Conservation (phyloP, 1,140 invertebrate species). For the Coenobita brevimanus region DNA sequence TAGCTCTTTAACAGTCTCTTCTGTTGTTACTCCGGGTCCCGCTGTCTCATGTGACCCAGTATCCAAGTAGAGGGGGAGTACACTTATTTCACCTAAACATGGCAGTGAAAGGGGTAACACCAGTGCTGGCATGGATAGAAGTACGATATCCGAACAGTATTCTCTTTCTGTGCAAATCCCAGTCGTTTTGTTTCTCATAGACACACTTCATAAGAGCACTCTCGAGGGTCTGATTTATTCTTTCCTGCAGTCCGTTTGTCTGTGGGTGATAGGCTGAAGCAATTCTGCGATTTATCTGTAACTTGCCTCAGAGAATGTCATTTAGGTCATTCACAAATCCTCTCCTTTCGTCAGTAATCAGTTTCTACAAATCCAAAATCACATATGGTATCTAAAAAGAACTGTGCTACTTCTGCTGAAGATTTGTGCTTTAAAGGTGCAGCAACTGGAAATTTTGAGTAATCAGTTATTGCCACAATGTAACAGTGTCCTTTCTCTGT, state of each 20-base stretch:
- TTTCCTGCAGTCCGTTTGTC: slow-evolving; percentile 27
- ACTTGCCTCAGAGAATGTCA: slow-evolving; percentile 15
- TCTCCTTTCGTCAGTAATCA: no score
- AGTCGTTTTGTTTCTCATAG: slow-evolving; percentile 8
- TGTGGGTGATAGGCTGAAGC: slow-evolving; percentile 26
- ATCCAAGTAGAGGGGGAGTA: slow-evolving; percentile 20
- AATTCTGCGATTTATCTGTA: slow-evolving; percentile 33
- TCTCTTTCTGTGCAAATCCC: slow-evolving; percentile 36
- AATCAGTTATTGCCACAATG: no score
- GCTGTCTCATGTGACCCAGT: neutral
- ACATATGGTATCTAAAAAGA: no score
- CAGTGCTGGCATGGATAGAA: slow-evolving; percentile 6
- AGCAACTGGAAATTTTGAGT: no score
- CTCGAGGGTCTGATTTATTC: slow-evolving; percentile 19
- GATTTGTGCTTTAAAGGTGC: no score
- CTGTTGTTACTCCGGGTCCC: neutral
- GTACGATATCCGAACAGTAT: slow-evolving; percentile 34
- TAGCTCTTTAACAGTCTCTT: neutral
- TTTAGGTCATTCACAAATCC: neutral
- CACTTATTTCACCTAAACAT: slow-evolving; percentile 21
- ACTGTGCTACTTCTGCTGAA: no score
- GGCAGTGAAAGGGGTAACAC: slow-evolving; percentile 3
- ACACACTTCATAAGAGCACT: slow-evolving; percentile 37
- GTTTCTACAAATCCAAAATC: no score
- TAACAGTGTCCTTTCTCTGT: no score